Evolutionary conservation across 2,797 vertebrate species (phyloP), one percentile per base, ranked within the genome.

Genomic region (Betta splendens): DNA sequence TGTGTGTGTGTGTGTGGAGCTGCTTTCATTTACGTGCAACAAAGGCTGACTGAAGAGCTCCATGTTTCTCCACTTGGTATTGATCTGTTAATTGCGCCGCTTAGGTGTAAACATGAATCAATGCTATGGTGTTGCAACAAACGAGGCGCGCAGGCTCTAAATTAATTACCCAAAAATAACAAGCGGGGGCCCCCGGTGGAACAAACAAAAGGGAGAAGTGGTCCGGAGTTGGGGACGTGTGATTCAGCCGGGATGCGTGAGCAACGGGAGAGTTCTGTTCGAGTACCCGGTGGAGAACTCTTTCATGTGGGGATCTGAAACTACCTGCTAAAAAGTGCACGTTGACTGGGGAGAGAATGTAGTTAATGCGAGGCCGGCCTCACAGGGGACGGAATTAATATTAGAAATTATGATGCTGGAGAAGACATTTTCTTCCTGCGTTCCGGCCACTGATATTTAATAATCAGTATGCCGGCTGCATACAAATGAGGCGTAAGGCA

Each of bases 41-140:
- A 84, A 80, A 81, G 62, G 70, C 80, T 67, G 81, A 86, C 78
- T 75, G 72, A 76, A 69, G 61, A 59, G 70, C 69, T 75, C 59
- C 44, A 54, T 4, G 15, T 61, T 75, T 68, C 62, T 70, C 63
- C 32, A 78, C 75, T 85, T 72, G 1, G 46, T 85, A 91, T 92
- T 81, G 88, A 92, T 89, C 79, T 21, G 67, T 78, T 92, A 91
- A 91, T 89, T 87, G 79, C 60, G 74, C 62, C 44, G 60, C 81
- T 87, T 87, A 84, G 81, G 79, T 87, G 85, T 83, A 78, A 89
- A 87, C 84, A 85, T 69, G 69, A 89, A 91, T 89, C 87, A 83
- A 80, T 89, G 75, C 68, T 72, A 71, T 71, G 54, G 51, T 65
- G 58, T 37, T 62, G 64, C 66, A 89, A 77, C 80, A 85, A 85